Evolutionary conservation across 2,113 vertebrate species (phyloP).

Genomic region (Geothlypis trichas): DNA sequence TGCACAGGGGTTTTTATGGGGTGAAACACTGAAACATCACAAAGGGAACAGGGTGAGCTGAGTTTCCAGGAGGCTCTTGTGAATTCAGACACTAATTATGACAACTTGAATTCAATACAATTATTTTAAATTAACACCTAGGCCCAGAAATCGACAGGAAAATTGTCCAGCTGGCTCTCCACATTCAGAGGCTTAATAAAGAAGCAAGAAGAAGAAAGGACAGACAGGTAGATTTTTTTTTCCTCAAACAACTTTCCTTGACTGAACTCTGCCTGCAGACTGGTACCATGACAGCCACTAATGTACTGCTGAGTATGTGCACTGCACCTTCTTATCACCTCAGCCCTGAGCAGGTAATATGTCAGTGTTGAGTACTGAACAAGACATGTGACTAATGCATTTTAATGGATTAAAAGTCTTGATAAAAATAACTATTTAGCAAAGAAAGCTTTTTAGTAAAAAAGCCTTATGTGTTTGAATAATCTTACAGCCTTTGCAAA

Average conservation of each 20-base stretch:
- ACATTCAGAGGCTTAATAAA: not conserved
- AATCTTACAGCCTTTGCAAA: slow-evolving; percentile 6
- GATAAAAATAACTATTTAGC: slow-evolving; percentile 54
- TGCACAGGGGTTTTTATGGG: not conserved
- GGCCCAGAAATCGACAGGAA: not conserved
- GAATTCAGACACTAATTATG: not conserved
- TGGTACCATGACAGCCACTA: not conserved
- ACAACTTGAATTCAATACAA: not conserved
- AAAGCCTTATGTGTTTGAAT: not conserved
- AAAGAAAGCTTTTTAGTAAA: slow-evolving; percentile 46
- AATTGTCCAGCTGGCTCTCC: not conserved
- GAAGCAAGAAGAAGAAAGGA: not conserved
- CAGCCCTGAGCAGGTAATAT: not conserved
- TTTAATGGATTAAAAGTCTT: slow-evolving; percentile 42
- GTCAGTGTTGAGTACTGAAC: not conserved
- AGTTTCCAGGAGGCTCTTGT: not conserved
- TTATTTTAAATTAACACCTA: not conserved
- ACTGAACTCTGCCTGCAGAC: not conserved
- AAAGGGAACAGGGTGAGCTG: not conserved
- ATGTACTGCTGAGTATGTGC: not conserved
- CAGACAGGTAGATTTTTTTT: not conserved
- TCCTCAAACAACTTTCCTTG: not conserved
- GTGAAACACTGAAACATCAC: not conserved
- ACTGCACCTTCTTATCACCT: slow-evolving; percentile 33
- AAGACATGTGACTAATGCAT: slow-evolving; percentile 35